Evolutionary conservation across 2,888 invertebrate species (phyloP), one percentile per base, ranked within the genome.

Genomic region (Cabera pusaria): DNA sequence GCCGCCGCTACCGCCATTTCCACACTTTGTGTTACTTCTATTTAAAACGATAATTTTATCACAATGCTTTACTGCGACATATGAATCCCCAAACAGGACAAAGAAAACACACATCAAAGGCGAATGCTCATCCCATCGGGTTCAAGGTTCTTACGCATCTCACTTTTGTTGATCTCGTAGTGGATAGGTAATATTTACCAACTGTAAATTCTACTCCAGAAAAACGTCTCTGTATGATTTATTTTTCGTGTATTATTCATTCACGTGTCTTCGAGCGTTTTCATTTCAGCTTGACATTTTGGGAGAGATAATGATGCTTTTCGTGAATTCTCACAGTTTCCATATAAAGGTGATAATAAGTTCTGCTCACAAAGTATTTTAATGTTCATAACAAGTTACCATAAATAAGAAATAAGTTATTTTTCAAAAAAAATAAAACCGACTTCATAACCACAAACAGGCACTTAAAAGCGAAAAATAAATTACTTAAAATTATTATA

Each of bases 231-330:
- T 52, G 55, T 73, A 74, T 81, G 84, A 85, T 85, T 82, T 83
- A 83, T 80, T 72, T 79, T 80, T 81, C 80, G 84, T 85, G 84
- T 73, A 79, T 87, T 84, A 86, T 85, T 85, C 84, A 85, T 83
- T 72, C 69, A 72, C 63, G 70, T 77, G 75, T 81, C 81, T 72
- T 79, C 71, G 65, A 76, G 76, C 70, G 68, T 77, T 83, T 82
- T 81, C 80, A 83, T 82, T 82, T 78, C 65, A 67, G 70, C 69
- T 70, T 71, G 70, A 74, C 76, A 78, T 82, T 80, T 80, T 65
- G 71, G 69, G 64, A 59, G 70, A 69, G 72, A 82, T 85, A 83
- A 82, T 84, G 78, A 77, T 75, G 72, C 80, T 73, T 78, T 64
- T 70, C 64, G 62, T 69, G 70, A 72, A 72, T 72, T 56, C 56